Conservation (phyloP, 2,797 vertebrate genomes). For the Hozukius guyotensis region DNA sequence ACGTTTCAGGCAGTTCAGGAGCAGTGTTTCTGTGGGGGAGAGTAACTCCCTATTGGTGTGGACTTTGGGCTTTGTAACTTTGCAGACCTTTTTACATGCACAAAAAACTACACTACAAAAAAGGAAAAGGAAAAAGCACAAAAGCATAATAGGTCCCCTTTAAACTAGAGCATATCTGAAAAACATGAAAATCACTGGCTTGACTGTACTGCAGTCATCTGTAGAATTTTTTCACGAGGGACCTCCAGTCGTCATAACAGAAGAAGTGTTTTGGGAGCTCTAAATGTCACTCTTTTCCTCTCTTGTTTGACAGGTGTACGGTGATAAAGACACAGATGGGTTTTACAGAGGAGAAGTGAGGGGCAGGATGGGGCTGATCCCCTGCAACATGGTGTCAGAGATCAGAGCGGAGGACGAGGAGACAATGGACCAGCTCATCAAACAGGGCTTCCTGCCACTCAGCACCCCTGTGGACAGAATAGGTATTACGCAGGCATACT, state of each 20-base stretch:
- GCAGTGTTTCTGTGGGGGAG: too few species aligned
- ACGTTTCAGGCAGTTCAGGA: too few species aligned
- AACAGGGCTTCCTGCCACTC: constrained; percentile 94
- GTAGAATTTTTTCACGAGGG: background rate
- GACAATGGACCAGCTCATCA: constrained; percentile 94
- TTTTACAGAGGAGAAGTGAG: constrained; percentile 95
- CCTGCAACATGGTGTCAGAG: constrained; percentile 99
- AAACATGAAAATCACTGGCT: background rate
- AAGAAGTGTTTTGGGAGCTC: background rate
- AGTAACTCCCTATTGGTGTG: too few species aligned
- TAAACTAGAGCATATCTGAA: background rate
- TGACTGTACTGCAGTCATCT: background rate
- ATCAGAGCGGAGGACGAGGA: constrained; percentile 95
- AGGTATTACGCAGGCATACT: constrained; percentile 75
- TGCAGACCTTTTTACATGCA: too few species aligned
- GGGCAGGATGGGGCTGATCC: constrained; percentile 90
- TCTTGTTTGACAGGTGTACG: constrained; percentile 87
- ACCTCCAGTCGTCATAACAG: background rate
- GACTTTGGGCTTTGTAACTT: too few species aligned
- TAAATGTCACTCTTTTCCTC: background rate
- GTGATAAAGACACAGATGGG: constrained; percentile 96
- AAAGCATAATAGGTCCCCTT: too few species aligned
- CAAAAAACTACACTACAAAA: too few species aligned
- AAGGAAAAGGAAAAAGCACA: too few species aligned
- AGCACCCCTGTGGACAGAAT: constrained; percentile 94